A percentile compares a stretch with the other conserved stretches of the same genome.
These are phyloP conservation scores for Atherinomorus stipes DNA, from an alignment of 2,113 vertebrate species.

Conservation along the genomic window DNA sequence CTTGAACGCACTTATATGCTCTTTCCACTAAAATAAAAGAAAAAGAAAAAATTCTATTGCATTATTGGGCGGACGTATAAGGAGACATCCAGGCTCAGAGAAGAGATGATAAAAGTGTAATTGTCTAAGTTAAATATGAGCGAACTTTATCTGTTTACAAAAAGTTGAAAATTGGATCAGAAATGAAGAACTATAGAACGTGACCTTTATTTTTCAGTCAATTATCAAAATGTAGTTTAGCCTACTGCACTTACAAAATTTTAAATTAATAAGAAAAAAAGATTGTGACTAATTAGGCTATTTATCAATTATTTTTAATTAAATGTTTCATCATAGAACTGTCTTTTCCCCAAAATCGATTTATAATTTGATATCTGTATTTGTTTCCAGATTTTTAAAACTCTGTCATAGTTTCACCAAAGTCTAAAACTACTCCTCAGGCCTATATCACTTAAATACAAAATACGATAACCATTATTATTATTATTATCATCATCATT, in stretches of 20 bases:
- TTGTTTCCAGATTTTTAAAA: no score
- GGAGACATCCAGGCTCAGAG: slow-evolving; percentile 8
- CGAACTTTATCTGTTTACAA: not conserved
- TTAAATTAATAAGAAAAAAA: not conserved
- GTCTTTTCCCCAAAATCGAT: no score
- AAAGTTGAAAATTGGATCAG: no score
- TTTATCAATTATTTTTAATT: no score
- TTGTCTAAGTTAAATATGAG: not conserved
- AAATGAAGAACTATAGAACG: no score
- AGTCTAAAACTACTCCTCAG: no score
- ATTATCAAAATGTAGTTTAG: not conserved
- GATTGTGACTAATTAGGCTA: no score
- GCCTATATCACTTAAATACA: not conserved
- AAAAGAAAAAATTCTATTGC: not conserved
- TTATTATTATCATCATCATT: not conserved
- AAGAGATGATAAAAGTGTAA: not conserved
- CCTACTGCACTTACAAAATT: not conserved
- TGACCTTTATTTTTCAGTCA: no score
- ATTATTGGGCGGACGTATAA: not conserved
- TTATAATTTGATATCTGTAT: no score
- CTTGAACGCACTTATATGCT: slow-evolving; percentile 19
- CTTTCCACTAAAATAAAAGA: not conserved
- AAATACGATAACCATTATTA: not conserved
- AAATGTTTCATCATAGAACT: no score
- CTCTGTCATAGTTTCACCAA: no score